Conservation (phyloP, 1,140 invertebrate species). For the Brachionus plicatilis region DNA sequence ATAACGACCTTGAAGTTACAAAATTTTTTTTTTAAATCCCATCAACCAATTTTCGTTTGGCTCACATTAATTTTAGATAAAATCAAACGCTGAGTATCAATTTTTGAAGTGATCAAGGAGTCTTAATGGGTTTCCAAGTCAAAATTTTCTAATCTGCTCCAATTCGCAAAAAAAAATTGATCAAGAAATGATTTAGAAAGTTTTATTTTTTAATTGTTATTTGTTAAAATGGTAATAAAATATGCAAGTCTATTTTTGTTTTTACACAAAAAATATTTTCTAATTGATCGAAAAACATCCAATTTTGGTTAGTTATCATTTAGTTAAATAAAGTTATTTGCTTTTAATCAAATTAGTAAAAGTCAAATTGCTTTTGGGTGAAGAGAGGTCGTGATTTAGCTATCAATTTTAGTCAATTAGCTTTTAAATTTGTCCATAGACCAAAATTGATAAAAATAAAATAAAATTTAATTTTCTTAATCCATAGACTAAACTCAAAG, state of each 20-base stretch:
- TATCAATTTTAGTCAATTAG: not conserved
- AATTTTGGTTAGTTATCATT: not conserved
- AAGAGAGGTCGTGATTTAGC: not conserved
- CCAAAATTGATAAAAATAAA: not conserved
- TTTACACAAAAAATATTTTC: not conserved
- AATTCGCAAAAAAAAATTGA: not conserved
- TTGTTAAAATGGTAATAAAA: not conserved
- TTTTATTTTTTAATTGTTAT: not conserved
- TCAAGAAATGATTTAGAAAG: not conserved
- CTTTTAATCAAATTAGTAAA: constrained; percentile 14
- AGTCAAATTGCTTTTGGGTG: not conserved
- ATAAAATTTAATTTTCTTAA: constrained; percentile 29
- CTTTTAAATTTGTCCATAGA: constrained; percentile 1
- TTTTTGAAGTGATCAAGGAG: not conserved
- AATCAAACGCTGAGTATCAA: not conserved
- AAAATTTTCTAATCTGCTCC: not conserved
- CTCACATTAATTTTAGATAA: too few relatives aligned
- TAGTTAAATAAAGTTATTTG: not conserved
- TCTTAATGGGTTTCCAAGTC: not conserved
- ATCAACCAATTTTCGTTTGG: not conserved
- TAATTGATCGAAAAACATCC: not conserved
- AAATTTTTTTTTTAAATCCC: not conserved
- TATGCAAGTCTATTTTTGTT: not conserved
- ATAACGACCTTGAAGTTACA: not conserved
- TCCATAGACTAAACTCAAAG: not conserved